phyloP scores from a whole-genome alignment of 2,113 vertebrate genomes.

The Anas platyrhynchos region DNA sequence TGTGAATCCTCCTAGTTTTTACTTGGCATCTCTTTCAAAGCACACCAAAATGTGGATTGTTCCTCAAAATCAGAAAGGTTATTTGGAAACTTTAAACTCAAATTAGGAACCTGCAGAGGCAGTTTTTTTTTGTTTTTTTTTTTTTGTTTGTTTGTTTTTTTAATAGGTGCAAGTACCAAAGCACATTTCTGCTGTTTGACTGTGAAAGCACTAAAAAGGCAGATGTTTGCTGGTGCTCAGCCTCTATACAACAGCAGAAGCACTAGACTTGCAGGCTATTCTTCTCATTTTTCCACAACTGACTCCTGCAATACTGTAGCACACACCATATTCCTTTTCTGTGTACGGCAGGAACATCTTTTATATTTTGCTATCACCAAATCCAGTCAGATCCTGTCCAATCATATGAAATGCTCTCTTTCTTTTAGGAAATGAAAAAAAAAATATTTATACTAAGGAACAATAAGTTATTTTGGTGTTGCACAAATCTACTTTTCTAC shows the following conservation, averaged over 20 bases:
- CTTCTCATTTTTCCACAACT: neutral
- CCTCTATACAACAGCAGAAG: neutral
- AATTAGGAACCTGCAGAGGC: neutral
- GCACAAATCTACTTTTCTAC: slow-evolving; percentile 82
- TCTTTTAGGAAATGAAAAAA: slow-evolving; percentile 66
- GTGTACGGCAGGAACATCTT: neutral
- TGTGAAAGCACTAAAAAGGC: neutral
- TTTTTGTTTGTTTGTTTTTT: neutral
- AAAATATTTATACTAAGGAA: slow-evolving; percentile 75
- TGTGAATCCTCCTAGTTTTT: slow-evolving; percentile 40
- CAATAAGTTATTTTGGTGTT: slow-evolving; percentile 79
- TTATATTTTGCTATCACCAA: slow-evolving; percentile 38
- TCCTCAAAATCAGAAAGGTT: slow-evolving; percentile 39
- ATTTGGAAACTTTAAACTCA: neutral
- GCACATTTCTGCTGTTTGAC: slow-evolving; percentile 26
- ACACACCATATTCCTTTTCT: neutral
- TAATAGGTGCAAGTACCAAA: slow-evolving; percentile 36
- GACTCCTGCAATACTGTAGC: neutral
- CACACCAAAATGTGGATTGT: slow-evolving; percentile 66
- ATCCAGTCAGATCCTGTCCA: slow-evolving; percentile 34
- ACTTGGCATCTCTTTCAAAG: slow-evolving; percentile 27
- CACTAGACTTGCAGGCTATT: neutral
- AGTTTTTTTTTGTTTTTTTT: neutral
- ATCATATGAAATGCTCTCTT: slow-evolving; percentile 37
- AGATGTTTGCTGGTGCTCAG: neutral